Evolutionary conservation across 2,797 vertebrate species (phyloP).

Genomic region (Dipus sagitta): DNA sequence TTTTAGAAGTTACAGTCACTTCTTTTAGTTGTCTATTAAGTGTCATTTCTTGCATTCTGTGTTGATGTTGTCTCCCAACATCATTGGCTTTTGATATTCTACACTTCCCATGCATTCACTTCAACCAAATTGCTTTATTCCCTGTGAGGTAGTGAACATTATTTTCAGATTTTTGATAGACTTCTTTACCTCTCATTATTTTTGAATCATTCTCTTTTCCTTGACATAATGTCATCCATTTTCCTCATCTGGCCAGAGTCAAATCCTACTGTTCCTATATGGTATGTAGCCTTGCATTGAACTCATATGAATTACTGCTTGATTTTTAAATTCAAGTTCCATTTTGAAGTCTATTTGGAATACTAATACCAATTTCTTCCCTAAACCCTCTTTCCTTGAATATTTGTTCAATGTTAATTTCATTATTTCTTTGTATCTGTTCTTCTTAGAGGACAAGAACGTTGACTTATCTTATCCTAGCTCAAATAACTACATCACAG

Average conservation of each 20-base stretch:
- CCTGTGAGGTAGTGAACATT: neutral
- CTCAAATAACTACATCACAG: neutral
- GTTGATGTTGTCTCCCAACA: neutral
- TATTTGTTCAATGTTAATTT: constrained; percentile 11
- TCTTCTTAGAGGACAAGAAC: neutral
- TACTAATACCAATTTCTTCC: neutral
- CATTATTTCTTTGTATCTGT: neutral
- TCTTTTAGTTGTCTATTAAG: neutral
- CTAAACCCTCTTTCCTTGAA: neutral
- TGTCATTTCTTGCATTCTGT: neutral
- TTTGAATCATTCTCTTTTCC: neutral
- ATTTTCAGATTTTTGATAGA: neutral
- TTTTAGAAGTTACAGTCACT: constrained; percentile 30
- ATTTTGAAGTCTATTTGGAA: neutral
- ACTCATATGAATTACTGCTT: neutral
- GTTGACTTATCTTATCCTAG: neutral
- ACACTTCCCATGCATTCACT: neutral
- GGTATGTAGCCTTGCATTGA: neutral
- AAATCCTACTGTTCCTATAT: neutral
- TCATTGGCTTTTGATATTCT: neutral
- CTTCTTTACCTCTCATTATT: neutral
- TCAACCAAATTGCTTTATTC: neutral
- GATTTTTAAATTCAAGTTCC: neutral
- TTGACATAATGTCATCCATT: neutral
- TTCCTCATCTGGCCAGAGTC: neutral